These are phyloP conservation scores for Melanerpes aurifrons DNA, from an alignment of 2,113 vertebrate genomes.

Conservation along the genomic window DNA sequence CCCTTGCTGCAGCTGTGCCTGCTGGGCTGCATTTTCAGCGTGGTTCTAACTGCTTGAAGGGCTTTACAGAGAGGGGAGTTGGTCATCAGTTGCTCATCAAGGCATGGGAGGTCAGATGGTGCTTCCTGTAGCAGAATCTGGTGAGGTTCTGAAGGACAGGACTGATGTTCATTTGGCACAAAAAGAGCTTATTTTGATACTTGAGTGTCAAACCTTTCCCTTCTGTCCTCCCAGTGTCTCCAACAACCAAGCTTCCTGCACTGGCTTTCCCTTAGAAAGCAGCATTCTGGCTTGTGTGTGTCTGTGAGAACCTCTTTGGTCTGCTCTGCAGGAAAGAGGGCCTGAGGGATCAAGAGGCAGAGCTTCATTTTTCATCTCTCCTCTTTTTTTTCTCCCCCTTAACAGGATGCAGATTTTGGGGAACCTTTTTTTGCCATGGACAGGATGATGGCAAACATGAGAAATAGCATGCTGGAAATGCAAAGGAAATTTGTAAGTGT, in stretches of 20 bases:
- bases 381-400: not conserved
- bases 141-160: no score
- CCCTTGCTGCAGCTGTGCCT: no score
- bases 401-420: slow-evolving; percentile 76
- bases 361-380: not conserved
- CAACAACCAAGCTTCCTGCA: not conserved
- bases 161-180: not conserved
- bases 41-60: no score
- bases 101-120: no score
- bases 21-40: no score
- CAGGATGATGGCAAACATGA: slow-evolving; percentile 87
- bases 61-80: no score
- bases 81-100: no score
- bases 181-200: not conserved
- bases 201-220: not conserved
- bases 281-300: not conserved
- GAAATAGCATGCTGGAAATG: slow-evolving; percentile 84
- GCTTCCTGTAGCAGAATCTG: no score
- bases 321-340: not conserved
- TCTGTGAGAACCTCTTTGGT: not conserved
- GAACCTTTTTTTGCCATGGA: slow-evolving; percentile 86
- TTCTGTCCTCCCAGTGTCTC: not conserved
- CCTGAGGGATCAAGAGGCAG: not conserved
- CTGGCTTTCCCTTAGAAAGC: not conserved
- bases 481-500: slow-evolving; percentile 86